phyloP scores from a whole-genome alignment of 2,888 invertebrate genomes.

The Drosophila hawaiiensis region DNA sequence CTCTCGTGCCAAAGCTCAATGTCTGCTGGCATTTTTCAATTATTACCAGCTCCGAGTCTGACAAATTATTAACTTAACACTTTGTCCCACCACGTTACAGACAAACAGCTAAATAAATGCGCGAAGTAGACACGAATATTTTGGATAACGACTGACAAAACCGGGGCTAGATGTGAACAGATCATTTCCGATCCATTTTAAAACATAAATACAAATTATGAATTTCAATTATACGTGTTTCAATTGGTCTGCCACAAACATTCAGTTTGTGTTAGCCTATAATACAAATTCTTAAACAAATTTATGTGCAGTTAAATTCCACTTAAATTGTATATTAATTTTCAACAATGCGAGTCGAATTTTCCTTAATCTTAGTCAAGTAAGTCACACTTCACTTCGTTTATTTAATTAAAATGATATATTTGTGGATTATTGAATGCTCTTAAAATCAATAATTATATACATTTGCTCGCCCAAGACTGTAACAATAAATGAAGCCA shows the following conservation, averaged over 20 bases:
- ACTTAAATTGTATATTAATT: neutral
- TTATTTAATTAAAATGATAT: too few relatives aligned
- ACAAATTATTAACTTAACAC: constrained; percentile 77
- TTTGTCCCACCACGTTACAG: constrained; percentile 49
- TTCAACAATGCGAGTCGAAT: neutral
- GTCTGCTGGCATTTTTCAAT: constrained; percentile 75
- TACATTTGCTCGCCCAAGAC: neutral
- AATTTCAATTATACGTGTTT: neutral
- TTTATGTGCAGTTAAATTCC: neutral
- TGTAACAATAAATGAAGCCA: neutral
- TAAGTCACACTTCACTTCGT: too few relatives aligned
- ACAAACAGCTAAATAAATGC: constrained; percentile 11
- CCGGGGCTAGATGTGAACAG: neutral
- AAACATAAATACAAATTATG: neutral
- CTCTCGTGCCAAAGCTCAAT: constrained; percentile 71
- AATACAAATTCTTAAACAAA: neutral
- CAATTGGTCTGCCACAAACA: neutral
- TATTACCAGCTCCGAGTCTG: constrained; percentile 46
- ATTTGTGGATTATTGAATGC: neutral
- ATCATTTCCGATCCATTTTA: neutral
- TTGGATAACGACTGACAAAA: neutral
- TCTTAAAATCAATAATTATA: neutral
- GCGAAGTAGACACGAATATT: neutral
- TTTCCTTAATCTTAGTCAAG: too few relatives aligned
- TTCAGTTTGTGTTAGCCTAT: neutral